Evolutionary conservation across 2,797 vertebrate species (phyloP).

Genomic region (Chanos chanos): DNA sequence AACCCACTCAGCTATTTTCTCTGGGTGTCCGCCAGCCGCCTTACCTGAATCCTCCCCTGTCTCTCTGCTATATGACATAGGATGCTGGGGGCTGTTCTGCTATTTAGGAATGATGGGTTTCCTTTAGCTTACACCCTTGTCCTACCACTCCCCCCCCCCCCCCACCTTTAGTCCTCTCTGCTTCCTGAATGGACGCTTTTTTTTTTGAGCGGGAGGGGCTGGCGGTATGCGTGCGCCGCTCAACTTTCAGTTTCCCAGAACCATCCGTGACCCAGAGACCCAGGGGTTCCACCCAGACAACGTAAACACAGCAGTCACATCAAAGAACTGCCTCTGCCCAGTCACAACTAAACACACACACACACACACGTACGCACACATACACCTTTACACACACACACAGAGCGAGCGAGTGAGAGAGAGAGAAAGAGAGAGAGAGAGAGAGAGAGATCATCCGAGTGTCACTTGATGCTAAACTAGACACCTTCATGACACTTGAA

Average conservation of each 20-base stretch:
- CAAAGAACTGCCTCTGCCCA: slow-evolving; percentile 61
- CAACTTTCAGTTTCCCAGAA: slow-evolving; percentile 61
- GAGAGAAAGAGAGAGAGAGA: background rate
- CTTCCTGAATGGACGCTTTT: slow-evolving; percentile 48
- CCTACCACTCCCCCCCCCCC: slow-evolving; percentile 36
- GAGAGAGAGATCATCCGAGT: slow-evolving; percentile 23
- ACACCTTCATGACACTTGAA: slow-evolving; percentile 45
- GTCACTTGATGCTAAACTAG: slow-evolving; percentile 52
- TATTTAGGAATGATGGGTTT: slow-evolving; percentile 35
- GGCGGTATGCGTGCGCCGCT: slow-evolving; percentile 51
- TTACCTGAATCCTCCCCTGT: slow-evolving; percentile 32
- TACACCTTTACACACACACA: too few relatives aligned
- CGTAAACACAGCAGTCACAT: slow-evolving; percentile 61
- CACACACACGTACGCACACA: too few relatives aligned
- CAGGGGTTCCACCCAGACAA: slow-evolving; percentile 48
- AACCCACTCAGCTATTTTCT: slow-evolving; percentile 70
- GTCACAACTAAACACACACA: too few relatives aligned
- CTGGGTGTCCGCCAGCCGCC: slow-evolving; percentile 10
- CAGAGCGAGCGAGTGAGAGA: background rate
- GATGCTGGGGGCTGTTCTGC: slow-evolving; percentile 20
- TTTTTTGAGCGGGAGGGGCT: slow-evolving; percentile 55
- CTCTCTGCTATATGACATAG: slow-evolving; percentile 26
- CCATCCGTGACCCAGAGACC: slow-evolving; percentile 63
- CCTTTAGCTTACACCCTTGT: slow-evolving; percentile 19
- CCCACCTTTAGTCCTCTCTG: slow-evolving; percentile 24